Evolutionary conservation across 2,797 vertebrate species (phyloP).

Genomic region (Lophius americanus): DNA sequence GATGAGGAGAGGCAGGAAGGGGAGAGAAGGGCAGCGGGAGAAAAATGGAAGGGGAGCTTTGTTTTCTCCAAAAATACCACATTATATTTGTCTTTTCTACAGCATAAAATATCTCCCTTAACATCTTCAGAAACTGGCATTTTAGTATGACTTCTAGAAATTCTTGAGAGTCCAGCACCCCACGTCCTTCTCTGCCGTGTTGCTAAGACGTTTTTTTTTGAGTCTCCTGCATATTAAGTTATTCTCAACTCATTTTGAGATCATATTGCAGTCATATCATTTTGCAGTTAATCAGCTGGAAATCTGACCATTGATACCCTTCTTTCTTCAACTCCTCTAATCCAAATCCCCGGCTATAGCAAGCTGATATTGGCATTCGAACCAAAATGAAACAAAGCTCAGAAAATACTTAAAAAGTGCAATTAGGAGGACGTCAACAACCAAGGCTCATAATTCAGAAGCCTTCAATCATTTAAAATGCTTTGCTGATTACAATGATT

Average conservation of each 20-base stretch:
- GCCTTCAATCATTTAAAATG: neutral
- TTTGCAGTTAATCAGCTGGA: slow-evolving; percentile 43
- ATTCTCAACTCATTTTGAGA: slow-evolving; percentile 42
- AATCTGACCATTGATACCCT: slow-evolving; percentile 40
- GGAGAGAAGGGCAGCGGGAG: neutral
- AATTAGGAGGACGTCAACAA: slow-evolving; percentile 7
- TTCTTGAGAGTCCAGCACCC: slow-evolving; percentile 39
- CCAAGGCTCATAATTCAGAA: neutral
- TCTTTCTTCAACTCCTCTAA: slow-evolving; percentile 33
- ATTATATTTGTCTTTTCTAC: slow-evolving; percentile 41
- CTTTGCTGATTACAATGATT: slow-evolving; percentile 12
- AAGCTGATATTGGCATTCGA: slow-evolving; percentile 7
- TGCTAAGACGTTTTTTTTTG: slow-evolving; percentile 26
- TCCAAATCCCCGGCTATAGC: slow-evolving; percentile 50
- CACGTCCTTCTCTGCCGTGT: slow-evolving; percentile 26
- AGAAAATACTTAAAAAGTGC: neutral
- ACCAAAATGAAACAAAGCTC: slow-evolving; percentile 39
- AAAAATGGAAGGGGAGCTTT: slow-evolving; percentile 38
- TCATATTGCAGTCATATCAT: slow-evolving; percentile 35
- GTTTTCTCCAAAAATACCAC: slow-evolving; percentile 47
- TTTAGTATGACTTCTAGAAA: slow-evolving; percentile 60
- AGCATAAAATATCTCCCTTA: slow-evolving; percentile 33
- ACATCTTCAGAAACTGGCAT: slow-evolving; percentile 46
- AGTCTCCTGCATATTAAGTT: slow-evolving; percentile 41
- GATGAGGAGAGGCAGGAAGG: slow-evolving; percentile 37